Base-by-base conservation (phyloP, 2,797 vertebrate genomes). In the Enteromius radiatus region DNA sequence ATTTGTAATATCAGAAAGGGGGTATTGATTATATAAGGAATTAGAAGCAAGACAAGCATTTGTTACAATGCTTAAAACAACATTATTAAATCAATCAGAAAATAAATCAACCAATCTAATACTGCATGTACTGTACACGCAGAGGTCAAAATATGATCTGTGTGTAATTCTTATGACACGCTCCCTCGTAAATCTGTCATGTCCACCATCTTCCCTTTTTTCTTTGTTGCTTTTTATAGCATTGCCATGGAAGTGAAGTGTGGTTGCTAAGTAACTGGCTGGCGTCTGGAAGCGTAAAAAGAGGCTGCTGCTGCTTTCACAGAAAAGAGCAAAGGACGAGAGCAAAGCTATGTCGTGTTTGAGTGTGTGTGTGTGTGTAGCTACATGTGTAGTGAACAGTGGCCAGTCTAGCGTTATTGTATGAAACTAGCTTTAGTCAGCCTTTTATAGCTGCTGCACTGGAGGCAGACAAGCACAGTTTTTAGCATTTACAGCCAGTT, bases 211-310 rank as follows among this genome's bases (percentile, higher is more conserved):
- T 77, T 90, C 78, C 82, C 41, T 52, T 87, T 89, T 78, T 49
- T 83, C 56, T 81, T 90, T 91, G 89, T 76, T 90, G 89, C 92
- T 93, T 95, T 94, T 93, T 92, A 93, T 94, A 94, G 93, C 93
- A 90, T 93, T 90, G 64, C 93, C 90, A 92, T 91, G 90, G 92
- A 92, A 93, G 89, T 91, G 91, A 91, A 83, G 88, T 87, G 86
- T 79, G 88, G 95, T 95, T 95, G 94, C 94, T 94, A 94, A 91
- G 95, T 81, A 95, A 95, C 94, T 91, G 91, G 91, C 91, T 89
- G 89, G 94, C 93, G 91, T 94, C 94, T 92, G 86, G 88, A 89
- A 88, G 76, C 87, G 89, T 90, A 91, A 90, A 94, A 92, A 91
- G 91, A 45, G 28, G 26, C 14, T 78, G 26, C 76, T 52, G 84